Evolutionary conservation across 2,113 vertebrate genomes (phyloP).

Genomic region (Scopus umbretta): DNA sequence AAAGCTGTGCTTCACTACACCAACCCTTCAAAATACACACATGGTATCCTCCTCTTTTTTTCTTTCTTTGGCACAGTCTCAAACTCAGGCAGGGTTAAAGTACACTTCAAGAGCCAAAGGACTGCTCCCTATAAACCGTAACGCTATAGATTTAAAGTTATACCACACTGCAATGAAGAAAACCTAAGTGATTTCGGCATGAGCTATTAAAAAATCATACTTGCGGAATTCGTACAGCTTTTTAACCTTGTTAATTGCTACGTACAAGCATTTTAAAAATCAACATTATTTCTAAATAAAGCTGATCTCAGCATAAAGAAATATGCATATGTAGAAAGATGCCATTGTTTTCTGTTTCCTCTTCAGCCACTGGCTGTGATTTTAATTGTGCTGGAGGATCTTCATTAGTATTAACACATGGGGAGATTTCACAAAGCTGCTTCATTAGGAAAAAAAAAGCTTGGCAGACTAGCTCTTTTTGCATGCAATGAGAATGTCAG

Average conservation of each 20-base stretch:
- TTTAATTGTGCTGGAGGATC: conserved; percentile 93
- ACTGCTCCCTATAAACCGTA: background rate
- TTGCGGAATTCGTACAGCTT: background rate
- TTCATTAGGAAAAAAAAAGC: conserved; percentile 83
- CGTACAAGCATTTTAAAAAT: background rate
- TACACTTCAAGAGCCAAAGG: background rate
- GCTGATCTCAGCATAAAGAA: conserved; percentile 35
- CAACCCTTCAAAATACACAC: background rate
- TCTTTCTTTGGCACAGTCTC: background rate
- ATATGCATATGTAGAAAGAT: conserved; percentile 66
- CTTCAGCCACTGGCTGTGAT: conserved; percentile 78
- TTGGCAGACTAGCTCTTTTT: conserved; percentile 85
- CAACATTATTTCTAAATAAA: background rate
- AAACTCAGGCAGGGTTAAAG: conserved; percentile 55
- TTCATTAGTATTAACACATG: conserved; percentile 94
- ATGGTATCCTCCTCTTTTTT: background rate
- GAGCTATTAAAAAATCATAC: background rate
- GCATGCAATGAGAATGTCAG: conserved; percentile 92
- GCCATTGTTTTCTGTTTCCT: conserved; percentile 79
- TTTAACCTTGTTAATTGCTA: background rate
- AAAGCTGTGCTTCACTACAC: background rate
- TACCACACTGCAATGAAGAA: background rate
- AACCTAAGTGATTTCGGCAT: background rate
- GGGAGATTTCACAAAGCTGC: conserved; percentile 82
- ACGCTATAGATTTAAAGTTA: background rate